Conservation (phyloP, 2,113 vertebrate genomes). For the Eulemur rufifrons region DNA sequence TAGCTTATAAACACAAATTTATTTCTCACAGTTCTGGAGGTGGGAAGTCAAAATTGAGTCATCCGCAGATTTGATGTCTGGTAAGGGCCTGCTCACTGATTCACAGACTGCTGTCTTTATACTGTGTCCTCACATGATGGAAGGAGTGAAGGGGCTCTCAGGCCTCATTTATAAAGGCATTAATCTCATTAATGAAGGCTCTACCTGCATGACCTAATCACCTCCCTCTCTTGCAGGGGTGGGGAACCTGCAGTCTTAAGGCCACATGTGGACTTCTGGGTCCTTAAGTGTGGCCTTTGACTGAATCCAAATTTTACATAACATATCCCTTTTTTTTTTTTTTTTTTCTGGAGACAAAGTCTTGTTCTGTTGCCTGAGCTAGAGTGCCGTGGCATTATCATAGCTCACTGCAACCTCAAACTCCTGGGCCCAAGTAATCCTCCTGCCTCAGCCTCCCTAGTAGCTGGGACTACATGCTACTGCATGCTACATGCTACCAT, state of each 20-base stretch:
- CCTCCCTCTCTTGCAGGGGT: no score
- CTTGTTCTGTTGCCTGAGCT: neutral
- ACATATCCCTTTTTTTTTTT: neutral
- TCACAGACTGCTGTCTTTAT: neutral
- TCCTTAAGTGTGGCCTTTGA: no score
- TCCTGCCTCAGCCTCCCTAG: neutral
- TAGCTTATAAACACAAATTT: neutral
- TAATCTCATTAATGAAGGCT: neutral
- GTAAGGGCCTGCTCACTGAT: neutral
- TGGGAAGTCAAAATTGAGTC: neutral
- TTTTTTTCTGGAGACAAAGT: neutral
- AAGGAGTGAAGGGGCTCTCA: neutral
- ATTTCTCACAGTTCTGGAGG: neutral
- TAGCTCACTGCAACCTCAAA: neutral
- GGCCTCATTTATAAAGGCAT: neutral
- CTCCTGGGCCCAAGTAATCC: neutral
- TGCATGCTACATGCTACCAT: rapidly evolving
- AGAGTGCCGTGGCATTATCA: neutral
- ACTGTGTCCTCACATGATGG: neutral
- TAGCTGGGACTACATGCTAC: neutral
- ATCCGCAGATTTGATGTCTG: neutral
- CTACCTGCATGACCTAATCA: neutral
- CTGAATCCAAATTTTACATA: no score
- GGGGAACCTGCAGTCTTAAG: no score
- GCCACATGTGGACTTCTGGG: no score